phyloP scores from a whole-genome alignment of 2,888 invertebrate species.

The Encarsia formosa region DNA sequence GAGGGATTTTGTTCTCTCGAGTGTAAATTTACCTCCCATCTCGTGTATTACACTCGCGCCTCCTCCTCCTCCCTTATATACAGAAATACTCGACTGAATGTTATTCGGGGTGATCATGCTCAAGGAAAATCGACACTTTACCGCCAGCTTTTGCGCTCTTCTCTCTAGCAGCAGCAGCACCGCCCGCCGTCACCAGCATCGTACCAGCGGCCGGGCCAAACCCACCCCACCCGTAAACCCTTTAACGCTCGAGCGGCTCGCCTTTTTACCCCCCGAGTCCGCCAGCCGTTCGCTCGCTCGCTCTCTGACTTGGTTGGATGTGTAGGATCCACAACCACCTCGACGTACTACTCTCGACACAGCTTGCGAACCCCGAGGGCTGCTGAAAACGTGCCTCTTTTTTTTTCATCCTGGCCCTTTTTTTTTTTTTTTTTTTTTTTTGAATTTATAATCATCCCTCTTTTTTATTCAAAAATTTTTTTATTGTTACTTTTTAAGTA shows the following conservation, averaged over 20 bases:
- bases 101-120: conserved; percentile 18
- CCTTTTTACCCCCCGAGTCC: no score
- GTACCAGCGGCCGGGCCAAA: not conserved
- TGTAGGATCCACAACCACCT: no score
- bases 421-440: no score
- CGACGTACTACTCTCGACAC: no score
- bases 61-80: not conserved
- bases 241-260: conserved; percentile 21
- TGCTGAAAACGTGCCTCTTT: no score
- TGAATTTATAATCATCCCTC: no score
- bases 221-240: conserved; percentile 11
- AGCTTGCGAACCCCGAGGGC: no score
- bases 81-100: conserved; percentile 16
- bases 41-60: not conserved
- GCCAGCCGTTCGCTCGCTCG: no score
- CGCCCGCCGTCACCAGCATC: not conserved
- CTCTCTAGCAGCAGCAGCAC: not conserved
- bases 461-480: no score
- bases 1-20: conserved; percentile 12
- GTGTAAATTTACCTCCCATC: conserved; percentile 15
- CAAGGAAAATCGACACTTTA: conserved; percentile 26
- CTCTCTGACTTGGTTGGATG: no score
- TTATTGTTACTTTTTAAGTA: no score
- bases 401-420: no score
- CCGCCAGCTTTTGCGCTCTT: conserved; percentile 21